A percentile compares a stretch with the other conserved stretches of the same genome.
Evolutionary conservation across 2,113 vertebrate genomes (phyloP).

Genomic region (Elanus axillaris): DNA sequence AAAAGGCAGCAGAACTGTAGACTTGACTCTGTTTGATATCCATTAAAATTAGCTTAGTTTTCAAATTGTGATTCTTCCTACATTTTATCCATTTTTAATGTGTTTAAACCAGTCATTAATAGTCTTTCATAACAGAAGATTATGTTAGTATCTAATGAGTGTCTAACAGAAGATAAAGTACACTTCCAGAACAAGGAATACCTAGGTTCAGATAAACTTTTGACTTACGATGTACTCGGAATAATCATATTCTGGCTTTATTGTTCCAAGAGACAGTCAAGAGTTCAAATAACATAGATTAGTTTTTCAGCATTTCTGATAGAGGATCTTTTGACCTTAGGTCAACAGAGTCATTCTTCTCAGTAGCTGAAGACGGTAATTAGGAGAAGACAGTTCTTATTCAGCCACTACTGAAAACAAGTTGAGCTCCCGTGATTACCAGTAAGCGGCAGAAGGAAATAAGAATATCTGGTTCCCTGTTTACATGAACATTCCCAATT

Average conservation of each 20-base stretch:
- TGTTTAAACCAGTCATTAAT: neutral
- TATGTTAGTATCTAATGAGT: neutral
- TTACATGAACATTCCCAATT: neutral
- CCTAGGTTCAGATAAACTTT: neutral
- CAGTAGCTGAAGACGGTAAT: neutral
- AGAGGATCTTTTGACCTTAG: neutral
- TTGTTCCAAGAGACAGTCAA: neutral
- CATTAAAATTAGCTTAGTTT: neutral
- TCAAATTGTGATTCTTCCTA: neutral
- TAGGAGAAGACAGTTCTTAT: neutral
- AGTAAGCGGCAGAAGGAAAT: neutral
- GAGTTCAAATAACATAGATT: neutral
- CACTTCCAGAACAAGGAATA: neutral
- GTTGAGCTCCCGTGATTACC: neutral
- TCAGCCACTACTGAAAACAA: neutral
- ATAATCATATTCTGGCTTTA: neutral
- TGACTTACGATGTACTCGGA: rapidly evolving
- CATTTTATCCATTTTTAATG: neutral
- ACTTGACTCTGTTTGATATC: neutral
- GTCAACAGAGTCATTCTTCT: neutral
- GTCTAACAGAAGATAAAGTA: neutral
- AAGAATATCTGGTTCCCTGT: neutral
- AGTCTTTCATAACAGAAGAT: neutral
- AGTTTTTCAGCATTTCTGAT: neutral
- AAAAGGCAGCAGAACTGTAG: neutral